A percentile compares a stretch with the other conserved stretches of the same genome.
phyloP scores from a whole-genome alignment of 2,888 invertebrate genomes.

The Macaria notata region DNA sequence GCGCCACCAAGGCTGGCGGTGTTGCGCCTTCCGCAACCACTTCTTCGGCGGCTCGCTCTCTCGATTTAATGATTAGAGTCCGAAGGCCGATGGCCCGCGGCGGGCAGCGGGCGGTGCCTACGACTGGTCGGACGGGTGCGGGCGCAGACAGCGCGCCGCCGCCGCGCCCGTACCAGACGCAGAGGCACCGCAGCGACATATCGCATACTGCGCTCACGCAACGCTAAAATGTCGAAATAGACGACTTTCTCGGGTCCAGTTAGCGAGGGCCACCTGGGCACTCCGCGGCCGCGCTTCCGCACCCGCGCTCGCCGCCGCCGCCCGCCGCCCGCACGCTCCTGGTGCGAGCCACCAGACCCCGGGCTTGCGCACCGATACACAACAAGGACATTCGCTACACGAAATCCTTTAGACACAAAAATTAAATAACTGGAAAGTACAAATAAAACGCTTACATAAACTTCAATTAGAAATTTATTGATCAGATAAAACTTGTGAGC shows the following conservation, averaged over 20 bases:
- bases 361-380: no score
- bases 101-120: conserved; percentile 73
- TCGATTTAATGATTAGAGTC: conserved; percentile 77
- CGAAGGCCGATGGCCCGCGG: conserved; percentile 81
- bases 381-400: no score
- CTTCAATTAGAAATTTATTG: no score
- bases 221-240: conserved; percentile 77
- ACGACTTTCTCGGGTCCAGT: conserved; percentile 74
- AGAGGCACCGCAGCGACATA: conserved; percentile 76
- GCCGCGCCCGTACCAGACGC: conserved; percentile 73
- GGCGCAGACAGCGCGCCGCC: conserved; percentile 81
- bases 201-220: conserved; percentile 68
- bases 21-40: conserved; percentile 72
- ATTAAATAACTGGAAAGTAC: no score
- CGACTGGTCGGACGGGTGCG: conserved; percentile 80
- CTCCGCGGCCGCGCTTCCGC: conserved; percentile 45
- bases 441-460: no score
- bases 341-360: no score
- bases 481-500: no score
- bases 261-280: conserved; percentile 64
- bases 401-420: no score
- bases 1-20: conserved; percentile 78
- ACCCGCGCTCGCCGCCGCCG: conserved; percentile 10
- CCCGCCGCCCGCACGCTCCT: conserved; percentile 15
- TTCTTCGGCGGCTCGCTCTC: conserved; percentile 69